phyloP scores from a whole-genome alignment of 2,797 vertebrate species.

The Prunella strophiata region DNA sequence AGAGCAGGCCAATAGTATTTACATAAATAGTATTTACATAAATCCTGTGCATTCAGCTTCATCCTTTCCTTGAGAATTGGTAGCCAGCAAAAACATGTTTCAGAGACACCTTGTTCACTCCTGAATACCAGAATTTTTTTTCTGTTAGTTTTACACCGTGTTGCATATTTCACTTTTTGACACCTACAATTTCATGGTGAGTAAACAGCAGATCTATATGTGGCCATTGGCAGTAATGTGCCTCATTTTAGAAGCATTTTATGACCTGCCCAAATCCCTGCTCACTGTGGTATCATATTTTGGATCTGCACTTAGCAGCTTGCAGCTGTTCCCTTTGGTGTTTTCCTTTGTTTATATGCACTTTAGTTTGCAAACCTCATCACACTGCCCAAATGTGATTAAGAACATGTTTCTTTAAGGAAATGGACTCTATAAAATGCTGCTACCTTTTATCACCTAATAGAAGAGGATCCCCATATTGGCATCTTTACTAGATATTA shows the following conservation, averaged over 20 bases:
- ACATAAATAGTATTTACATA: background rate
- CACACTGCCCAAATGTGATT: background rate
- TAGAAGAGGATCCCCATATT: background rate
- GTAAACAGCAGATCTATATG: background rate
- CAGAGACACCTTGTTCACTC: background rate
- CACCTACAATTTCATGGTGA: slow-evolving; percentile 6
- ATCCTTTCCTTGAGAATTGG: background rate
- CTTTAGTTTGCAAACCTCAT: background rate
- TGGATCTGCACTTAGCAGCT: background rate
- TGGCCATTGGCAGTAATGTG: background rate
- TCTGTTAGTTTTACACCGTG: background rate
- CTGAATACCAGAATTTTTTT: background rate
- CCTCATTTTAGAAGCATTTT: slow-evolving; percentile 1
- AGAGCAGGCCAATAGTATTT: background rate
- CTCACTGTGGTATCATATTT: background rate
- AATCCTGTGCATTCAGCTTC: background rate
- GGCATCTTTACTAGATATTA: background rate
- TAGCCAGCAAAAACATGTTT: background rate
- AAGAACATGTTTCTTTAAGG: background rate
- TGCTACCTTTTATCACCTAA: background rate
- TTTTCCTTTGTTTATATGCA: background rate
- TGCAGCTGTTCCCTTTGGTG: background rate
- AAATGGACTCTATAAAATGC: background rate
- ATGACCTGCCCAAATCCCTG: background rate
- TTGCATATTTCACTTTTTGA: slow-evolving; percentile 22